Conservation (phyloP, 2,888 invertebrate genomes). For the Drosophila kambysellisi region DNA sequence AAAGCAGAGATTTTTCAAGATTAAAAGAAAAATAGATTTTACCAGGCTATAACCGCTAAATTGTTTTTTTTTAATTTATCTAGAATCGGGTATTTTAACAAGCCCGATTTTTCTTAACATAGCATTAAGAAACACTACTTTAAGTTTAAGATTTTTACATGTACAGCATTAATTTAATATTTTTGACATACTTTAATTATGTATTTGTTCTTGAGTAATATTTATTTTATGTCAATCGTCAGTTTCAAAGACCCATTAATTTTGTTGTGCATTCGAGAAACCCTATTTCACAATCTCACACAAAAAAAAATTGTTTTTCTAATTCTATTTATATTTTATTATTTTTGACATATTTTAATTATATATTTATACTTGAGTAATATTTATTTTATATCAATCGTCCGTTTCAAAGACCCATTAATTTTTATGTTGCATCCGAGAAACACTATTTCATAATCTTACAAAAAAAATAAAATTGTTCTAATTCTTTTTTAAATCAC, state of each 20-base stretch:
- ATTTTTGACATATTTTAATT: no score
- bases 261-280: not conserved
- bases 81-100: no score
- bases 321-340: no score
- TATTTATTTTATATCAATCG: not conserved
- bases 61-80: not conserved
- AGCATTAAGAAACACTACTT: fast-evolving
- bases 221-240: not conserved
- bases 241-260: not conserved
- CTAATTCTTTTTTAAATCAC: not conserved
- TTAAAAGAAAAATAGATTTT: not conserved
- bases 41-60: not conserved
- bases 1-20: no score
- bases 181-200: not conserved
- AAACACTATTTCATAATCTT: not conserved
- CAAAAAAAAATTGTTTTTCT: not conserved
- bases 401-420: not conserved
- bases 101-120: no score
- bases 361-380: not conserved
- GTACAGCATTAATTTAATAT: not conserved
- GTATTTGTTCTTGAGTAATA: not conserved
- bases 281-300: not conserved
- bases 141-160: not conserved
- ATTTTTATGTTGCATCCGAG: not conserved
- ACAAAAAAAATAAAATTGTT: not conserved